phyloP scores from a whole-genome alignment of 2,797 vertebrate genomes.

The Aulostomus chinensis region DNA sequence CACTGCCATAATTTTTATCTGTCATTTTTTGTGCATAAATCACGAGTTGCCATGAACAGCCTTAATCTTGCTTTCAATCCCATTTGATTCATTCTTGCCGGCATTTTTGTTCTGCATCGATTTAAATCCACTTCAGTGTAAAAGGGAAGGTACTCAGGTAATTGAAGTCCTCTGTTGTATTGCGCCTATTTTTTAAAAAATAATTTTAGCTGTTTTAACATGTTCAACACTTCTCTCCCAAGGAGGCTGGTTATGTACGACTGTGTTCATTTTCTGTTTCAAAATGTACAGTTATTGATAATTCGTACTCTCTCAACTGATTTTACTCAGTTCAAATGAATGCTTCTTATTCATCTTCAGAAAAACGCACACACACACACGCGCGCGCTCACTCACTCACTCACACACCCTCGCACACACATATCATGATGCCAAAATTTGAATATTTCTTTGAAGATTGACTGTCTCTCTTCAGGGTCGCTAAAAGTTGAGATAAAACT shows the following conservation, averaged over 20 bases:
- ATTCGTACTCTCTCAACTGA: slow-evolving; percentile 26
- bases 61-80: no score
- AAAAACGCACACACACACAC: slow-evolving; percentile 4
- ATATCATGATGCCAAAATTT: slow-evolving; percentile 25
- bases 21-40: slow-evolving; percentile 15
- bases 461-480: no score
- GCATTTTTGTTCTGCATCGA: slow-evolving; percentile 37
- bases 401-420: neutral
- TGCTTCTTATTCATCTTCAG: slow-evolving; percentile 33
- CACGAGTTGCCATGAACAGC: slow-evolving; percentile 33
- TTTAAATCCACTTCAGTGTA: slow-evolving; percentile 61
- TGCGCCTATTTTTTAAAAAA: slow-evolving; percentile 54
- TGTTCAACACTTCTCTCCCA: slow-evolving; percentile 34
- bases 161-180: slow-evolving; percentile 64
- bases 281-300: slow-evolving; percentile 35
- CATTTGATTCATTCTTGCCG: no score
- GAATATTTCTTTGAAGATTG: slow-evolving; percentile 21
- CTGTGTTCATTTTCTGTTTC: slow-evolving; percentile 12
- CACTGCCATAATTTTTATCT: slow-evolving; percentile 49
- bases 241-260: no score
- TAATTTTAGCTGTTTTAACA: slow-evolving; percentile 45
- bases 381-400: slow-evolving; percentile 9
- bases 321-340: slow-evolving; percentile 48
- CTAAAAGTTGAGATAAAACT: neutral
- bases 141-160: slow-evolving; percentile 77